A percentile compares a stretch with the other conserved stretches of the same genome.
These are phyloP conservation scores for Thamnophis elegans DNA, from an alignment of 2,797 vertebrate genomes.

Conservation along the genomic window DNA sequence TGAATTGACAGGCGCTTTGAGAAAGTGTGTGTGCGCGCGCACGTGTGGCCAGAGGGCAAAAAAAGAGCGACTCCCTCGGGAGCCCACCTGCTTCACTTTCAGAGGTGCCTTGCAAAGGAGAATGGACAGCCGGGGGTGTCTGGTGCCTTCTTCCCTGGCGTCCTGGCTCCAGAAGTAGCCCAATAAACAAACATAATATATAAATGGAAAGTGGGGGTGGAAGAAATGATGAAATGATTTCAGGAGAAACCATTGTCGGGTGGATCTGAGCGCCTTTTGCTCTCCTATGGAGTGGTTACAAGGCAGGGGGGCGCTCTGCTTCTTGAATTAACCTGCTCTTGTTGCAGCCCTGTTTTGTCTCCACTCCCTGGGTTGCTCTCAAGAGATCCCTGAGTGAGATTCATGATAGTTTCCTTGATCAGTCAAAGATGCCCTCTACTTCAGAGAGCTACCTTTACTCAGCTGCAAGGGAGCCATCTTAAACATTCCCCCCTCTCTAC, in stretches of 20 bases:
- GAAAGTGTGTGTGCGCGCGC: background rate
- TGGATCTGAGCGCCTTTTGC: background rate
- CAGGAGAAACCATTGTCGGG: background rate
- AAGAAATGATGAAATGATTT: background rate
- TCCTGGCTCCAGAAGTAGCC: background rate
- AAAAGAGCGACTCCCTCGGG: background rate
- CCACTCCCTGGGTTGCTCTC: conserved; percentile 12
- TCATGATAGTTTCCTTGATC: background rate
- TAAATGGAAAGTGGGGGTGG: background rate
- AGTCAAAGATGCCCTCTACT: background rate
- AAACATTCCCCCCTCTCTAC: conserved; percentile 20
- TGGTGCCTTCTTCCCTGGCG: conserved; percentile 17
- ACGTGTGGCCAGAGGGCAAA: background rate
- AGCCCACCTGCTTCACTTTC: conserved; percentile 29
- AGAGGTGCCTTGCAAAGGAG: conserved; percentile 52
- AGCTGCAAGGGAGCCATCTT: conserved; percentile 49
- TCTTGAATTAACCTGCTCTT: conserved; percentile 52
- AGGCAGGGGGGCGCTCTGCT: background rate
- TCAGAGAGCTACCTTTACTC: background rate
- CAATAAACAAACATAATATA: conserved; percentile 1
- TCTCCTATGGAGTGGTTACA: background rate
- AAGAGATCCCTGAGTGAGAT: background rate
- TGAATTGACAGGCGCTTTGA: background rate
- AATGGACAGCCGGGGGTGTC: background rate
- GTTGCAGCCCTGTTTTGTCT: conserved; percentile 27